Evolutionary conservation across 1,140 invertebrate species (phyloP).

Genomic region (Lordiphosa clarofinis): DNA sequence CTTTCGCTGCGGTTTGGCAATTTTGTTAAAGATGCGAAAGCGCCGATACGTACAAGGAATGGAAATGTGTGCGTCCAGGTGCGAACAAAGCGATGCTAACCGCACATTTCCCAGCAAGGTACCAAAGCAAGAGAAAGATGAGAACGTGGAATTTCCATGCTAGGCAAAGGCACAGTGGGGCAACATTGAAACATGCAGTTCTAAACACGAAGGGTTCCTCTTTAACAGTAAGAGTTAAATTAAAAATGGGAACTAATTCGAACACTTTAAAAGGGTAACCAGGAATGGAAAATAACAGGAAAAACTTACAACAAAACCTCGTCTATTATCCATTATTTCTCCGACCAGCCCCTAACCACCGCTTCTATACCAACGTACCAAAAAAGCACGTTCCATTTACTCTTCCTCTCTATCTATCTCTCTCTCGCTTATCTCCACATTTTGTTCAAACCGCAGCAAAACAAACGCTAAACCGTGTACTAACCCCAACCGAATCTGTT

Average conservation of each 20-base stretch:
- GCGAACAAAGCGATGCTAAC: constrained; percentile 60
- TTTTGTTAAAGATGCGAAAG: constrained; percentile 72
- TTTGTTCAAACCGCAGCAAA: constrained; percentile 26
- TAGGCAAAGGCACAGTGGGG: constrained; percentile 8
- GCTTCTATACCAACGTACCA: no score
- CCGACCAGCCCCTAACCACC: no score
- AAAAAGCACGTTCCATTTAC: constrained; percentile 11
- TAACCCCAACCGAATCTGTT: constrained; percentile 14
- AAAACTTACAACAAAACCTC: not conserved
- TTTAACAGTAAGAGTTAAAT: no score
- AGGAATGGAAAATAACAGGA: no score
- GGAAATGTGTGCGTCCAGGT: constrained; percentile 48
- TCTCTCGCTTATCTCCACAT: constrained; percentile 8
- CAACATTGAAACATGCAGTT: not conserved
- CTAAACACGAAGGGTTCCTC: no score
- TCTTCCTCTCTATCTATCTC: not conserved
- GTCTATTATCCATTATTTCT: not conserved
- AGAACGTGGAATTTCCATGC: constrained; percentile 30
- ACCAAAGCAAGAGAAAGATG: constrained; percentile 30
- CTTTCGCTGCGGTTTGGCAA: constrained; percentile 66
- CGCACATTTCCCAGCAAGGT: constrained; percentile 4
- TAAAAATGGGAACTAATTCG: no score
- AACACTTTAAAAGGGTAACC: no score
- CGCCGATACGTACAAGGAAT: constrained; percentile 49
- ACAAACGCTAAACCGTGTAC: constrained; percentile 30